Conservation (phyloP, 2,113 vertebrate genomes). For the Myrmecophaga tridactyla region DNA sequence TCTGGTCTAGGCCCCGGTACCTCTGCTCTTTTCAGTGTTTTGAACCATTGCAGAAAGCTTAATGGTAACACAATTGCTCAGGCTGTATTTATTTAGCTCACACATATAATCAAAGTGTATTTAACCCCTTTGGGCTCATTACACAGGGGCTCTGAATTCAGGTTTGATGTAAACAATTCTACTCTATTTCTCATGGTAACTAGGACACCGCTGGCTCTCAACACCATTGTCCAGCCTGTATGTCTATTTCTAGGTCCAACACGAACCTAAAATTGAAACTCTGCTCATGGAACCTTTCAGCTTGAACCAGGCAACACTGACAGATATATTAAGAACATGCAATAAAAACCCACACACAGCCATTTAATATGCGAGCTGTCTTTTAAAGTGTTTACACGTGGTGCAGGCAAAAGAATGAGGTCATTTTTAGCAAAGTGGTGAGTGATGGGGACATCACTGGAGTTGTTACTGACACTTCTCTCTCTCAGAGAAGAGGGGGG, state of each 20-base stretch:
- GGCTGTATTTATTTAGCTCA: not conserved
- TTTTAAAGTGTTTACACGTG: not conserved
- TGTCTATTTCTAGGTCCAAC: not conserved
- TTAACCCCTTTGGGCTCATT: not conserved
- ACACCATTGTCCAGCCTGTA: not conserved
- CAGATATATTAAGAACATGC: not conserved
- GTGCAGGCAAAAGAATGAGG: not conserved
- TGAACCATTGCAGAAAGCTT: not conserved
- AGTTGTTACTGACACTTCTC: not conserved
- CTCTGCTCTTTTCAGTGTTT: not conserved
- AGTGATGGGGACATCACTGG: not conserved
- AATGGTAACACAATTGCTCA: not conserved
- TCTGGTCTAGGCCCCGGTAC: too few species aligned
- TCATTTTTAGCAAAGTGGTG: not conserved
- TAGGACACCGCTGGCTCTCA: too few species aligned
- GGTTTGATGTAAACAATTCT: not conserved
- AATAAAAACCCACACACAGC: not conserved
- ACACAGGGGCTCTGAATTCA: not conserved
- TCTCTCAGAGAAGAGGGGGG: not conserved
- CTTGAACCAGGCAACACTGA: not conserved
- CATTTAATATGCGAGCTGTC: not conserved
- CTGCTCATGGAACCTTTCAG: not conserved
- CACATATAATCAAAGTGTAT: not conserved
- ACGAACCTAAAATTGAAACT: not conserved
- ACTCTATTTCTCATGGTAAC: not conserved